A percentile compares a stretch with the other conserved stretches of the same genome.
These are phyloP conservation scores for Alligator mississippiensis DNA, from an alignment of 2,113 vertebrate species.

Conservation along the genomic window DNA sequence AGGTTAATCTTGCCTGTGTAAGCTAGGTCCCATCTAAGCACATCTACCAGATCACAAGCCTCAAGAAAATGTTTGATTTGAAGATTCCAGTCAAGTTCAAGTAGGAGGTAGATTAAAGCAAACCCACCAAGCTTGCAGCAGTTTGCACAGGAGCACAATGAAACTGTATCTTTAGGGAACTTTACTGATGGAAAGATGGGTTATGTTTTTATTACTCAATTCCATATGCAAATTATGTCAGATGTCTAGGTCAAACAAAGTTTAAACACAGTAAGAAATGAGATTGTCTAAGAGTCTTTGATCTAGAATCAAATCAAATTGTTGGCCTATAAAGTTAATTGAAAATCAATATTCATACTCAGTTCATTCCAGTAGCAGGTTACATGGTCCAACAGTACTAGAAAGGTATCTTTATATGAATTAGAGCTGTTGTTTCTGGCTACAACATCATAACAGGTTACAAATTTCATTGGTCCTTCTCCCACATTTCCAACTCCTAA, in stretches of 20 bases:
- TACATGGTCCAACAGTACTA: not conserved
- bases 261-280: not conserved
- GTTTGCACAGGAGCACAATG: no score
- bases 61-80: no score
- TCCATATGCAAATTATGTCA: constrained; percentile 3
- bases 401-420: not conserved
- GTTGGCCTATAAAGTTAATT: not conserved
- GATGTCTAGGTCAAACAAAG: not conserved
- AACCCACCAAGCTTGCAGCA: no score
- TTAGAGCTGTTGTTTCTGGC: not conserved
- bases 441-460: not conserved
- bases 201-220: no score
- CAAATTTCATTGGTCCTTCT: not conserved
- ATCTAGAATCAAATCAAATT: not conserved
- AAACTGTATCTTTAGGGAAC: no score
- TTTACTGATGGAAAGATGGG: no score
- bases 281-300: constrained; percentile 17
- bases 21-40: no score
- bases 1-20: no score
- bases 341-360: not conserved
- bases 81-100: no score
- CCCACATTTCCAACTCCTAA: not conserved
- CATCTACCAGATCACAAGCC: no score
- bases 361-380: not conserved
- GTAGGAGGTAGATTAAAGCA: no score